A percentile compares a stretch with the other conserved stretches of the same genome.
phyloP scores from a whole-genome alignment of 2,888 invertebrate species.

The Stictocephala bisonia region DNA sequence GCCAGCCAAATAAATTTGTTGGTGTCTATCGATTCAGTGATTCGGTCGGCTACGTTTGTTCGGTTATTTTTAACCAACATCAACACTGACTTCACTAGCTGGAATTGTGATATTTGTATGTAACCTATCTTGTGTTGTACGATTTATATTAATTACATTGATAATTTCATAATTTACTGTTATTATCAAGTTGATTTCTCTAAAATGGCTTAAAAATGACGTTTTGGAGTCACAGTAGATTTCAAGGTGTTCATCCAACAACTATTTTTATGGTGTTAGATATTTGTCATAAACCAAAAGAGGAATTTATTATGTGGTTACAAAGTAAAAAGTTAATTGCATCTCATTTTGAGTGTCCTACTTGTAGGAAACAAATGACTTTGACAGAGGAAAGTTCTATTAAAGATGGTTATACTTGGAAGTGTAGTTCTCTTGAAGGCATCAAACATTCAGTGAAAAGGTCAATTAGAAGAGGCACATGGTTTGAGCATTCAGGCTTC shows the following conservation, averaged over 20 bases:
- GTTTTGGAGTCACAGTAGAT: constrained; percentile 43
- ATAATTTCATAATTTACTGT: no score
- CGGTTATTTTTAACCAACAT: no score
- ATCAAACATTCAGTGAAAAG: constrained; percentile 19
- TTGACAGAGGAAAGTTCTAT: constrained; percentile 15
- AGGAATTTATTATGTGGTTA: constrained; percentile 35
- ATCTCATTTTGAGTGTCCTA: constrained; percentile 28
- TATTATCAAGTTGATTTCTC: no score
- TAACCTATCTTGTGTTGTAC: no score
- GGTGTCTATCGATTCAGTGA: no score
- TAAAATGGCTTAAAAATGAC: constrained; percentile 35
- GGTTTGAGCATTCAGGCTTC: constrained; percentile 40
- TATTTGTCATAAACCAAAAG: constrained; percentile 35
- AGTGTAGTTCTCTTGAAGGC: constrained; percentile 18
- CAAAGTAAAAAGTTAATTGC: constrained; percentile 40
- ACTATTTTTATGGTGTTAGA: constrained; percentile 39
- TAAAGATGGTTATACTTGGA: constrained; percentile 29
- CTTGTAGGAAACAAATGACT: constrained; percentile 33
- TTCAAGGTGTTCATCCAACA: constrained; percentile 39
- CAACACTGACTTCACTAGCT: no score
- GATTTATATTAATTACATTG: no score
- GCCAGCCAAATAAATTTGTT: no score
- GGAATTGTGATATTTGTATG: no score
- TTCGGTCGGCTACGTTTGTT: no score
- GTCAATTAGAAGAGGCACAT: constrained; percentile 36